A percentile compares a stretch with the other conserved stretches of the same genome.
These are phyloP conservation scores for Pristionchus maxplancki DNA, from an alignment of 2,888 invertebrate species.

Conservation along the genomic window DNA sequence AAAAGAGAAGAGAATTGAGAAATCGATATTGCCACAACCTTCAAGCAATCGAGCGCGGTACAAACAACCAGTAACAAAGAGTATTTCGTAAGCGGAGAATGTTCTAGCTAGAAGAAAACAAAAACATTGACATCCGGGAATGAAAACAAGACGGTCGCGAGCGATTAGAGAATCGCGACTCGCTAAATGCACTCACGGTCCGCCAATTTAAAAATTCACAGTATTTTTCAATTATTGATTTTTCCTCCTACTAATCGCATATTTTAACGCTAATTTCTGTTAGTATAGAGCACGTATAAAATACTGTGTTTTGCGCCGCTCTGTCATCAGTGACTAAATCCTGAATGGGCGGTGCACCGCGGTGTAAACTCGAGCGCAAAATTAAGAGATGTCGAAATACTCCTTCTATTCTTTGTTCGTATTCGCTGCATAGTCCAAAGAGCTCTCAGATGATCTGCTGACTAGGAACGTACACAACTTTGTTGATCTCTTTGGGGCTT, in stretches of 20 bases:
- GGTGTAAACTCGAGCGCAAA: not conserved
- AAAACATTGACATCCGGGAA: not conserved
- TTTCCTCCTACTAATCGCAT: not conserved
- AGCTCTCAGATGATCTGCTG: not conserved
- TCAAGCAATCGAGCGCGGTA: not conserved
- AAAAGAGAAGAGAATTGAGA: not conserved
- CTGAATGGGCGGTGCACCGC: not conserved
- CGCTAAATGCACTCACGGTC: not conserved
- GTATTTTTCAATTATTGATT: constrained; percentile 14
- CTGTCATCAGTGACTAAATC: not conserved
- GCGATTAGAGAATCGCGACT: not conserved
- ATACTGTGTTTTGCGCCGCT: not conserved
- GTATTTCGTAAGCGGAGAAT: not conserved
- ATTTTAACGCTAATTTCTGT: no score
- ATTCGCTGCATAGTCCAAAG: not conserved
- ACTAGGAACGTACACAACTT: constrained; percentile 12
- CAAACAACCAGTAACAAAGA: not conserved
- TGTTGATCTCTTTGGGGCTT: constrained; percentile 15
- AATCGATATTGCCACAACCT: not conserved
- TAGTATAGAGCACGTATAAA: not conserved
- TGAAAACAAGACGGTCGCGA: not conserved
- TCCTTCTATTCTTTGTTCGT: not conserved
- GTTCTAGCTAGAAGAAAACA: constrained; percentile 1
- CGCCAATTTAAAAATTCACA: not conserved
- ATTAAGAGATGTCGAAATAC: constrained; percentile 3